Conservation (phyloP, 2,888 invertebrate species). For the Spisula subtruncata region DNA sequence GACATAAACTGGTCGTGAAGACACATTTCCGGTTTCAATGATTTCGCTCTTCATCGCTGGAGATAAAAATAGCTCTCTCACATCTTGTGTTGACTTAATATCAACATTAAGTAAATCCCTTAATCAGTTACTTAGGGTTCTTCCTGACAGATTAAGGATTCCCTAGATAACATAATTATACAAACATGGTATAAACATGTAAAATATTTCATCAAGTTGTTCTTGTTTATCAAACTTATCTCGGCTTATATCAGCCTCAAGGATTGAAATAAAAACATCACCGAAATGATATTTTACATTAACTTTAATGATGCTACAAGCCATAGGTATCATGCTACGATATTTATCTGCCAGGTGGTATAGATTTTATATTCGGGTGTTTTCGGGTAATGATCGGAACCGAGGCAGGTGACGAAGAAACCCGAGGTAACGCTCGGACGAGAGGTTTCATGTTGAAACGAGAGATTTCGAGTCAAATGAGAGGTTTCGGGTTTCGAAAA, state of each 20-base stretch:
- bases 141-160: background rate
- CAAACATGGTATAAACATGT: background rate
- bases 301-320: background rate
- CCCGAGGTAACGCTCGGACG: too few species aligned
- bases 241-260: background rate
- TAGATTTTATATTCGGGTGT: too few species aligned
- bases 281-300: background rate
- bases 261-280: background rate
- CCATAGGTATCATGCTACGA: background rate
- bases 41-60: background rate
- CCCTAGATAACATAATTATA: background rate
- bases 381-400: too few species aligned
- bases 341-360: too few species aligned
- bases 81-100: conserved; percentile 6
- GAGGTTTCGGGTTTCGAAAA: too few species aligned
- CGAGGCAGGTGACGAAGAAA: too few species aligned
- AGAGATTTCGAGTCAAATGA: too few species aligned
- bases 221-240: background rate
- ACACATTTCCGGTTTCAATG: background rate
- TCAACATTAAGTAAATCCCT: background rate
- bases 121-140: background rate
- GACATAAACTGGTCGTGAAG: conserved; percentile 13
- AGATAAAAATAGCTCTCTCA: background rate
- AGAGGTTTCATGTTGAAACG: too few species aligned
- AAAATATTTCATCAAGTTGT: background rate